A percentile compares a stretch with the other conserved stretches of the same genome.
phyloP scores from a whole-genome alignment of 1,140 invertebrate genomes.

The Oryzaephilus surinamensis region DNA sequence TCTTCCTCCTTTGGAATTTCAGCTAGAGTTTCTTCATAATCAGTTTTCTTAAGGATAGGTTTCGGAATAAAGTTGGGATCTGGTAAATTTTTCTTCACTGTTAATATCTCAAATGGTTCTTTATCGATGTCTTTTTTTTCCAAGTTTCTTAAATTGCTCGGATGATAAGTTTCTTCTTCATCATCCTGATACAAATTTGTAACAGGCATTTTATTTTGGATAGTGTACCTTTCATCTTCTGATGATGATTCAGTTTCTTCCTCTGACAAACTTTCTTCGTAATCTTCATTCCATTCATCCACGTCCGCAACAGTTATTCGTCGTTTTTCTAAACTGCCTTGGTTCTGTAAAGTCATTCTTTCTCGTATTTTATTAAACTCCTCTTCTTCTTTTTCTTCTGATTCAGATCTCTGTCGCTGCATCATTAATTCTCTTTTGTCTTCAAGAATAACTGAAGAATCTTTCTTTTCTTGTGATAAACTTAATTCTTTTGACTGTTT shows the following conservation, averaged over 20 bases:
- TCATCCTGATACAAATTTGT: constrained; percentile 33
- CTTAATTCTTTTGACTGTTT: constrained; percentile 28
- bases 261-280: constrained; percentile 27
- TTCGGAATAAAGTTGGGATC: constrained; percentile 59
- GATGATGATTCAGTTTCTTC: constrained; percentile 24
- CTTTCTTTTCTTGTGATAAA: constrained; percentile 15
- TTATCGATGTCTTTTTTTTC: constrained; percentile 38
- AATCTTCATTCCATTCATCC: constrained; percentile 32
- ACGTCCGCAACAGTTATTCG: constrained; percentile 24
- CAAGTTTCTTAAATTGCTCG: constrained; percentile 31
- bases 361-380: constrained; percentile 23
- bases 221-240: constrained; percentile 17
- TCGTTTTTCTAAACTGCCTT: constrained; percentile 20
- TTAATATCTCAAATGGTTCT: constrained; percentile 43
- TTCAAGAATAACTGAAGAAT: constrained; percentile 8
- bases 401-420: constrained; percentile 22
- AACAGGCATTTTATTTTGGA: constrained; percentile 17
- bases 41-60: constrained; percentile 56
- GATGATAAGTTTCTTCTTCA: constrained; percentile 61
- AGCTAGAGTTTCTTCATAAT: constrained; percentile 13
- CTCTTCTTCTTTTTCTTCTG: constrained; percentile 30
- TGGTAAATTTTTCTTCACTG: constrained; percentile 44
- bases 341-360: constrained; percentile 15
- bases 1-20: constrained; percentile 25
- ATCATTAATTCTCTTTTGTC: constrained; percentile 13